Evolutionary conservation across 2,113 vertebrate genomes (phyloP).

Genomic region (Thryonomys swinderianus): DNA sequence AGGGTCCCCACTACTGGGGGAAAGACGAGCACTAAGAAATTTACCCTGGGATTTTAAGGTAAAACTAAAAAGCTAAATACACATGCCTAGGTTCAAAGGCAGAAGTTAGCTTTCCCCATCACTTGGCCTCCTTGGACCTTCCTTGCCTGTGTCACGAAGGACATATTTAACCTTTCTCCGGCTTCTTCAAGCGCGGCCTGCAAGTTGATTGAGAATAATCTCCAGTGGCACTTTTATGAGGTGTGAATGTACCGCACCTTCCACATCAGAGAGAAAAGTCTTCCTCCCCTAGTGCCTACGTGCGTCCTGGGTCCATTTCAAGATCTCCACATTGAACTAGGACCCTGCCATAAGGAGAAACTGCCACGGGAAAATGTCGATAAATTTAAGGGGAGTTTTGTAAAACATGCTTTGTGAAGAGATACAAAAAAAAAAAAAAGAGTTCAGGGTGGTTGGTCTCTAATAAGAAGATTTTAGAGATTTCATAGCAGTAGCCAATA

Average conservation of each 20-base stretch:
- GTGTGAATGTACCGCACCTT: background rate
- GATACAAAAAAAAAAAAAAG: constrained; percentile 23
- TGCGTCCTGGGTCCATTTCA: background rate
- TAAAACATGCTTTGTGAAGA: background rate
- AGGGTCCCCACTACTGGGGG: background rate
- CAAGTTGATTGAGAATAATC: constrained; percentile 17
- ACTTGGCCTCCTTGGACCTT: background rate
- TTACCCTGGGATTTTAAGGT: background rate
- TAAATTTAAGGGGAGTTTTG: background rate
- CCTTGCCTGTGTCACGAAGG: constrained; percentile 15
- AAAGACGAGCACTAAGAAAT: background rate
- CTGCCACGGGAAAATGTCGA: background rate
- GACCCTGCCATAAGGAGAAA: background rate
- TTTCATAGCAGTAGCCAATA: background rate
- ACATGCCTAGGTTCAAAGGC: background rate
- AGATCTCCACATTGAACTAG: background rate
- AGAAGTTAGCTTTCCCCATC: constrained; percentile 17
- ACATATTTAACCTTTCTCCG: constrained; percentile 1
- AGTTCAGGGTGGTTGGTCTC: background rate
- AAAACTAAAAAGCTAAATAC: constrained; percentile 51
- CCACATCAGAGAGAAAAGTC: background rate
- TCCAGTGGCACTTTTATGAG: background rate
- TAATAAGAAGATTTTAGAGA: constrained; percentile 4
- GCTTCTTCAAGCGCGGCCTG: constrained; percentile 4
- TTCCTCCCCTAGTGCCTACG: background rate